Conservation (phyloP, 2,113 vertebrate genomes). For the Sylvilagus bachmani region DNA sequence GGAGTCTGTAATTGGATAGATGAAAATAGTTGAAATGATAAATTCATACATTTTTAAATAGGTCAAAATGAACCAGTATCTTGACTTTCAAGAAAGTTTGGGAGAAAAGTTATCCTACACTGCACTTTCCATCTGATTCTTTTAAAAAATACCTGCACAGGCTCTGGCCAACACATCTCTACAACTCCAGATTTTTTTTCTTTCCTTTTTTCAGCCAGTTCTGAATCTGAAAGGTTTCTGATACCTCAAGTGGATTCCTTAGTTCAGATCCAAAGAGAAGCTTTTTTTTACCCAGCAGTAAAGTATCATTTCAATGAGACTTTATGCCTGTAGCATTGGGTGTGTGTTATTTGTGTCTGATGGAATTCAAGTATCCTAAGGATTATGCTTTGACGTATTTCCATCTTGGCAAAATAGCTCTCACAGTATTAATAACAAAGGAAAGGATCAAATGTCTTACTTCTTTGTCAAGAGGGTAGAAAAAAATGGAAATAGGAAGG, state of each 20-base stretch:
- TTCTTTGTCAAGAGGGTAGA: slow-evolving; percentile 12
- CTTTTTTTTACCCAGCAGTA: not conserved
- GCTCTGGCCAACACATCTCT: not conserved
- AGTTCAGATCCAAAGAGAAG: not conserved
- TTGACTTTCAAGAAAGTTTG: not conserved
- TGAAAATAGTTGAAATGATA: not conserved
- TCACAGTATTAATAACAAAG: slow-evolving; percentile 17
- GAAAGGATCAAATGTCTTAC: not conserved
- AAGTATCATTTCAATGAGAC: not conserved
- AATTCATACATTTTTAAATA: not conserved
- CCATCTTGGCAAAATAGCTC: not conserved
- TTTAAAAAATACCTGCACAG: not conserved
- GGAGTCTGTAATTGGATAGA: not conserved
- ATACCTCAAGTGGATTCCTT: not conserved
- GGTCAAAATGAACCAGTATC: slow-evolving; percentile 18
- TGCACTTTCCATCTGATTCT: not conserved
- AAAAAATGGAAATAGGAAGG: not conserved
- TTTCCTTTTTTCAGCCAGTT: not conserved
- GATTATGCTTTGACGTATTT: slow-evolving; percentile 5
- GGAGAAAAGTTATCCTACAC: not conserved
- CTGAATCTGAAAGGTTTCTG: slow-evolving; percentile 30
- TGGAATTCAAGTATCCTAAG: not conserved
- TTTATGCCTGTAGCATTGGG: not conserved
- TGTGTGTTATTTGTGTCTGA: not conserved
- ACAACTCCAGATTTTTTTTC: not conserved